Evolutionary conservation across 1,140 invertebrate genomes (phyloP), one percentile per base, ranked within the genome.

Genomic region (Gonatopus flavifemur): DNA sequence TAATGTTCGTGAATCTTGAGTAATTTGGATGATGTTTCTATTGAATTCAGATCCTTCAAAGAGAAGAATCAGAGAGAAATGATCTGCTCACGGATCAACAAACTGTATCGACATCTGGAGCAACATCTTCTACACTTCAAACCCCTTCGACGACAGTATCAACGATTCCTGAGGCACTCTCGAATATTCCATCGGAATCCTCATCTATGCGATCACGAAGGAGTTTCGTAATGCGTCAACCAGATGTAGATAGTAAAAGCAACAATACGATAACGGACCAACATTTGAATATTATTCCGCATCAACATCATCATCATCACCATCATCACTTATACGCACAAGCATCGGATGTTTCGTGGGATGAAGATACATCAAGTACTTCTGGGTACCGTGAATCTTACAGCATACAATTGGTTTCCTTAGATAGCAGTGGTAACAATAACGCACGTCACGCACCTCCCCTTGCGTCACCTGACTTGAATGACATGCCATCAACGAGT

Each of bases 291-390:
- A n/a, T n/a, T n/a, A n/a, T n/a, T n/a, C 56, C 62, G 3, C 51
- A 62, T 1, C 45, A 59, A 19, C 59, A 59, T 36, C 42, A 66
- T 9, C 52, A 66, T 5, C 60, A 57, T 3, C 55, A 63, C 2
- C 69, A 68, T 24, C 61, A 70, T 15, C 59, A 66, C 21, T 61
- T 70, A n/a, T 54, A 57, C 21, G 45, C 49, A 3, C 48, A 49
- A 25, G 44, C 41, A 22, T 76, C 76, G 1, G 78, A 80, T 15
- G 57, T 76, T 1, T 89, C 88, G 0, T 91, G 87, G 83, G 88
- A 92, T 65, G 89, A 89, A 57, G 89, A 91, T 51, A 76, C 89
- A 0, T 90, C 88, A 0, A 91, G 88, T 40, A 91, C 88, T 2
- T 91, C 89, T 0, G 89, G 88, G 32, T 91, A 90, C 69, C 83